Base-by-base conservation (phyloP, 2,797 vertebrate species). In the Brotula barbata region DNA sequence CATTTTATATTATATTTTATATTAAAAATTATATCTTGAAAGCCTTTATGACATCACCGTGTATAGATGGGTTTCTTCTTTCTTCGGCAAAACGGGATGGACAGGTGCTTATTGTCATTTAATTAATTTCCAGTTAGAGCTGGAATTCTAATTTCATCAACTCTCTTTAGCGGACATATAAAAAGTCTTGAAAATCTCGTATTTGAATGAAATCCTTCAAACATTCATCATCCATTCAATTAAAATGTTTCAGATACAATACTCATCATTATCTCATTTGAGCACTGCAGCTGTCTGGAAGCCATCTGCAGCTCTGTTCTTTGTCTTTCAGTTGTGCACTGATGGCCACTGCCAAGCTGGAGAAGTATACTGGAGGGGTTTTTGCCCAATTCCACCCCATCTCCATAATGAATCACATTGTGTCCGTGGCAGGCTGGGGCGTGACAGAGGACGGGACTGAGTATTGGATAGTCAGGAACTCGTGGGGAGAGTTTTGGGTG, bases 401-500 rank as follows among this genome's bases (percentile, higher is more conserved):
- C 0, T 74, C 94, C 6, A 1, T 40, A 25, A 92, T 96, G 17
- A 98, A 98, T 77, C 96, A 99, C 79, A 90, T 98, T 0, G 55
- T 98, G 8, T 98, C 97, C 0, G 97, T 98, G 77, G 95, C 92
- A 0, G 96, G 96, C 1, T 98, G 97, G 97, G 94, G 93, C 0
- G 43, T 94, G 22, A 90, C 90, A 1, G 82, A 68, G 12, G 71
- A 91, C 0, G 93, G 91, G 7, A 91, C 75, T 0, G 96, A 98
- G 65, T 96, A 90, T 78, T 98, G 97, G 97, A 91, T 97, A 7
- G 94, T 99, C n/a, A 93, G 96, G 7, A 99, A 99, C 75, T 99
- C 97, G 0, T 99, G 97, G 96, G 97, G 96, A 1, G 97, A 98
- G 64, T 96, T 96, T 3, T 99, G 97, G 97, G 97, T 99, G 69